These are phyloP conservation scores for Lepetodrilus schrolli DNA, from an alignment of 2,888 invertebrate species.

Conservation along the genomic window DNA sequence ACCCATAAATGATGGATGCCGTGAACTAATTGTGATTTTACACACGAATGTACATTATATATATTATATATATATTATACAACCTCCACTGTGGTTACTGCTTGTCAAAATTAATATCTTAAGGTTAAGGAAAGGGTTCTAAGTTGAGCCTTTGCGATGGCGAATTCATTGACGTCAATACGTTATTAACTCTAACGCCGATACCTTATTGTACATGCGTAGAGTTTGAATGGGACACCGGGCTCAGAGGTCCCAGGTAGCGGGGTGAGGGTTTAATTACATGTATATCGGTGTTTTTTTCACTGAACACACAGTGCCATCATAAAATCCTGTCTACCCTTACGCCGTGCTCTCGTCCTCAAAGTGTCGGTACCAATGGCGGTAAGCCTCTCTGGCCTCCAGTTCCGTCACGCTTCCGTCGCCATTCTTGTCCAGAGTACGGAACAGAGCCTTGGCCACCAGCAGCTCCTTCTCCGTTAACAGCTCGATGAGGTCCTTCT, in stretches of 20 bases:
- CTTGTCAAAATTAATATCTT: not conserved
- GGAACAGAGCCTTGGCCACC: slow-evolving; percentile 36
- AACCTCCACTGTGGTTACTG: no score
- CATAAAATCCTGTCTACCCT: not conserved
- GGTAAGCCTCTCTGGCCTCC: slow-evolving; percentile 39
- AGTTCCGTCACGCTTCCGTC: slow-evolving; percentile 41
- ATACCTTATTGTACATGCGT: no score
- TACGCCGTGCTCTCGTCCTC: slow-evolving; percentile 19
- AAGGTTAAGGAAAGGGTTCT: no score
- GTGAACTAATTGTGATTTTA: no score
- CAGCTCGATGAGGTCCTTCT: slow-evolving; percentile 39
- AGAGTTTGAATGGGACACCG: no score
- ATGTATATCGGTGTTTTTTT: not conserved
- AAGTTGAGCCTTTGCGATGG: no score
- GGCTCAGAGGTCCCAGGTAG: no score
- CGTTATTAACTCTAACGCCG: no score
- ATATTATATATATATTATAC: no score
- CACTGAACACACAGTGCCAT: not conserved
- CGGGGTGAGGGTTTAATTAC: no score
- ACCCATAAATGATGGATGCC: not conserved
- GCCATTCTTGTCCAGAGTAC: slow-evolving; percentile 39
- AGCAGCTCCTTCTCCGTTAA: slow-evolving; percentile 44
- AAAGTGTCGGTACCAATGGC: slow-evolving; percentile 38
- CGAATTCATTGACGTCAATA: no score
- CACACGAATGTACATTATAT: no score